These are phyloP conservation scores for Himalopsyche kuldschensis DNA, from an alignment of 2,888 invertebrate genomes.

Conservation along the genomic window DNA sequence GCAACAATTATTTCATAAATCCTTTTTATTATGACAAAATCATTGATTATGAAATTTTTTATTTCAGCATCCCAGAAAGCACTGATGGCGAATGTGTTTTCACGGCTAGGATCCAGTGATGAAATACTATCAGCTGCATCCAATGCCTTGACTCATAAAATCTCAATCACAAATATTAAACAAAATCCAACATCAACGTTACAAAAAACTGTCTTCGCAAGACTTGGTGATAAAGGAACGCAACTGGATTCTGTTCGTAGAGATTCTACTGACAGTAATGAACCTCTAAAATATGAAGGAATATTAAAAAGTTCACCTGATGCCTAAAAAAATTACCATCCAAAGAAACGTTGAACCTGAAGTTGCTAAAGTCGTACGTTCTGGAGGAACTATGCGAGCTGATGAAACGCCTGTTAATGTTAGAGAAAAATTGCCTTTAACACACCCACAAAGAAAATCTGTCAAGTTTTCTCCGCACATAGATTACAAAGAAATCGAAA, in stretches of 20 bases:
- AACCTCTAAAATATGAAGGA: conserved; percentile 55
- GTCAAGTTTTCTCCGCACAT: conserved; percentile 55
- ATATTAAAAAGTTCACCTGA: conserved; percentile 44
- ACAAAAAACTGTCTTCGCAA: conserved; percentile 49
- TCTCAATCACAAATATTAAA: conserved; percentile 43
- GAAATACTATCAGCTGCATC: not conserved
- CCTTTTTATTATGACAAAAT: not conserved
- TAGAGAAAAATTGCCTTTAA: conserved; percentile 50
- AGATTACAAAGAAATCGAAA: conserved; percentile 54
- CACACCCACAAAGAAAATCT: conserved; percentile 48
- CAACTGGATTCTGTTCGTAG: not conserved
- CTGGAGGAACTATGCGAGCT: conserved; percentile 52
- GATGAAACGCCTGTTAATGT: conserved; percentile 53
- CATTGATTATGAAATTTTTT: not conserved
- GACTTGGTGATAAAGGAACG: conserved; percentile 50
- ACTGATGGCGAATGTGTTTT: conserved; percentile 48
- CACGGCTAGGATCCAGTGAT: conserved; percentile 49
- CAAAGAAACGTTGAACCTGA: conserved; percentile 50
- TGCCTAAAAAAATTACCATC: conserved; percentile 45
- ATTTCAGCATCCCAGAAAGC: conserved; percentile 42
- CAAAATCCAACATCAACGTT: conserved; percentile 38
- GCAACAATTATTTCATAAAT: no score
- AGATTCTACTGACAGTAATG: conserved; percentile 24
- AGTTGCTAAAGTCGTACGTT: conserved; percentile 48
- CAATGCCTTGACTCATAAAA: not conserved